Conservation (phyloP, 2,113 vertebrate species). For the Tragulus kanchil region DNA sequence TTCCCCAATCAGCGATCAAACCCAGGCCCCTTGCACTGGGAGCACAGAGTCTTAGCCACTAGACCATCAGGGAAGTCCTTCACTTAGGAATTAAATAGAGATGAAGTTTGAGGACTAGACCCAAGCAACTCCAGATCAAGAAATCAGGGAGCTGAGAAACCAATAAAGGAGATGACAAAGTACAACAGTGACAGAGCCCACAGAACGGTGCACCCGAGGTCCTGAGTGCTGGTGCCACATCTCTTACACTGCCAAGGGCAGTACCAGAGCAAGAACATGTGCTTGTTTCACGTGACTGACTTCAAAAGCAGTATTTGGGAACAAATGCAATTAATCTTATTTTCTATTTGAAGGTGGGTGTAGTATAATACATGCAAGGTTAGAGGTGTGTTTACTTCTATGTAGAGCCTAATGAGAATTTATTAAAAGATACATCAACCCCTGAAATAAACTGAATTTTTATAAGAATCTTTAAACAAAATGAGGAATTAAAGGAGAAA, state of each 20-base stretch:
- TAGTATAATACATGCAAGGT: background rate
- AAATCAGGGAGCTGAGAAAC: background rate
- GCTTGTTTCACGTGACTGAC: background rate
- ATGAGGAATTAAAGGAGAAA: slow-evolving; percentile 17
- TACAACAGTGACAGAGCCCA: background rate
- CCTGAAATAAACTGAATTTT: slow-evolving; percentile 28
- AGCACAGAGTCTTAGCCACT: background rate
- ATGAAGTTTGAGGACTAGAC: background rate
- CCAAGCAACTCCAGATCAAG: background rate
- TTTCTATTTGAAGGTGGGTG: background rate
- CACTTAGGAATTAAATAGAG: background rate
- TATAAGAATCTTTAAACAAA: slow-evolving; percentile 24
- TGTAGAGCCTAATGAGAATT: background rate
- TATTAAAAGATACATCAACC: slow-evolving; percentile 2
- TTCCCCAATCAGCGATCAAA: background rate
- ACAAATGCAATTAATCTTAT: background rate
- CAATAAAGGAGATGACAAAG: background rate
- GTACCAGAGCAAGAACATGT: background rate
- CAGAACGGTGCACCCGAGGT: background rate
- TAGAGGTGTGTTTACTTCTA: background rate
- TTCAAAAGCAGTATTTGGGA: background rate
- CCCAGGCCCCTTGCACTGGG: background rate
- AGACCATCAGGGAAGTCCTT: background rate
- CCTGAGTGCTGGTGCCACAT: background rate
- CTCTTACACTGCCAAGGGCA: background rate